Base-by-base conservation (phyloP, 2,113 vertebrate species). In the Phylloscopus whistleri region DNA sequence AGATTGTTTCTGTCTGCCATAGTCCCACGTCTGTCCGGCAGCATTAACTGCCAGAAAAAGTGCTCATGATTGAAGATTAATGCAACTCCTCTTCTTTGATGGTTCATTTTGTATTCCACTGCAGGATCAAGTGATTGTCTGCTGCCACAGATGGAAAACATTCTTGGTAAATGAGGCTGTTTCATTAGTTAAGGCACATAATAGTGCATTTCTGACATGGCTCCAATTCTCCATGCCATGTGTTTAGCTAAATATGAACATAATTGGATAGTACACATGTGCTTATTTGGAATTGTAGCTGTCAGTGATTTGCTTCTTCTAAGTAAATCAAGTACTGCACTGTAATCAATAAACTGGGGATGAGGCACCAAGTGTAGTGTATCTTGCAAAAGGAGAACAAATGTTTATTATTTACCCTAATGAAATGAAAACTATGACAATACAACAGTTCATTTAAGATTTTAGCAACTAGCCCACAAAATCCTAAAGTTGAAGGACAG, bases 51-150 rank as follows among this genome's bases (percentile, higher is more conserved):
- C 99, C 99, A 99, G 80, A 24, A 98, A 94, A 99, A 99, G 41
- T 27, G 84, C 91, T 99, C 99, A 0, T 99, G 99, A 95, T 99
- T 99, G 95, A 99, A 99, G 93, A 99, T 99, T 10, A 99, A 96
- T 0, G 99, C 99, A 21, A 98, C 35, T 52, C 99, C 99, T 96
- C 99, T 98, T 67, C 94, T 97, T 64, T 89, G 98, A 89, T 99
- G 97, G 92, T 97, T 97, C 99, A 99, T 99, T 89, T 97, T 98
- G 97, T 99, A 99, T 93, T 98, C 98, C 81, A 97, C 95, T 30
- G 89, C 84, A 12, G 98, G 98, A 89, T 99, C 98, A 55, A 98
- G 56, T 44, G 59, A 49, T 15, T 92, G 84, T 26, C 89, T 97
- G 87, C 95, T 96, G 53, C 77, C 49, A 53, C 62, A 79, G 92